Evolutionary conservation across 1,140 invertebrate species (phyloP), one percentile per base, ranked within the genome.

Genomic region (Dinothrombium tinctorium): DNA sequence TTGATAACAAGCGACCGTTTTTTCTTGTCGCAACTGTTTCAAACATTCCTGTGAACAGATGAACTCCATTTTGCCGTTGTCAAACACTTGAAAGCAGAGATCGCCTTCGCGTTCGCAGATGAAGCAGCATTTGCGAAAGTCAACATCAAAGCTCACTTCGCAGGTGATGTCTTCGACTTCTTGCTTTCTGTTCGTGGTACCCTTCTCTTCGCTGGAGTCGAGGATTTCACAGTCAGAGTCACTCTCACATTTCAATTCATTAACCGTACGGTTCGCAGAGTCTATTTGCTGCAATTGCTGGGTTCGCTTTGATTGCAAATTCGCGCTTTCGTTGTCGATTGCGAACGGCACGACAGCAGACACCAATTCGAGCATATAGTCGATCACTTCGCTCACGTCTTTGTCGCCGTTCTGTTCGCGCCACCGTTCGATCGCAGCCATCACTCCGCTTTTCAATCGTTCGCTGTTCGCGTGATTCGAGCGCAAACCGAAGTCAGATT

Each of bases 31-130:
- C 54, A 51, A 49, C 53, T 55, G 47, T 19, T 43, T 35, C 20
- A 53, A 28, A 37, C 49, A 51, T n/a, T 52, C 51, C 44, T 51
- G 48, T 8, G 49, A 46, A 36, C 52, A 53, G 15, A 63, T 46
- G 43, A 58, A 60, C 40, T 58, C 56, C 17, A 55, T 55, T 40
- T 59, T 59, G 14, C 56, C 58, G 51, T 58, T 56, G 19, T 58
- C 51, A 2, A 60, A 52, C 22, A 62, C 60, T 50, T 63, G 59
- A 42, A 59, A 62, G 47, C 62, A 62, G 48, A 64, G 39, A 51
- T 54, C 26, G 53, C 52, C 33, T 56, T 47, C 61, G n/a, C n/a
- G n/a, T 63, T 44, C 22, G 51, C 47, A 35, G 37, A 45, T 21
- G 45, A 37, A 45, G 47, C 37, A 38, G n/a, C 5, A 6, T n/a